phyloP scores from a whole-genome alignment of 1,140 invertebrate species.

The Cataglyphis hispanica region DNA sequence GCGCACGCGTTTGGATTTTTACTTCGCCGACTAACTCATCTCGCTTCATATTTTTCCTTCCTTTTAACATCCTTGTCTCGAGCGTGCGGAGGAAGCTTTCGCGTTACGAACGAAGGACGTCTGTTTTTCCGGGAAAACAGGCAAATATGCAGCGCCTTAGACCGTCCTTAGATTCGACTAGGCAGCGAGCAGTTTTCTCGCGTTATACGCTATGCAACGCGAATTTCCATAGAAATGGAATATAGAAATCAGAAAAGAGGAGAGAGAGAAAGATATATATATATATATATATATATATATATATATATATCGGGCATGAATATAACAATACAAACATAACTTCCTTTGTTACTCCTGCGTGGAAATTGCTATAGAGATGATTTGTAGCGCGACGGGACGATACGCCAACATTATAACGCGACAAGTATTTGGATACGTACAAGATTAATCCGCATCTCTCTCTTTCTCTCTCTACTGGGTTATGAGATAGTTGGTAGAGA shows the following conservation, averaged over 20 bases:
- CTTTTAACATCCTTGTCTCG: not conserved
- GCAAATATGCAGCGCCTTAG: constrained; percentile 31
- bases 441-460: not conserved
- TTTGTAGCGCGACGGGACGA: not conserved
- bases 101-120: constrained; percentile 5
- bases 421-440: not conserved
- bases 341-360: constrained; percentile 23
- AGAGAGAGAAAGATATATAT: not conserved
- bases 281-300: too few species aligned
- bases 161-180: not conserved
- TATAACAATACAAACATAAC: constrained; percentile 56
- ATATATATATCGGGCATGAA: not conserved
- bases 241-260: not conserved
- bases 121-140: constrained; percentile 4
- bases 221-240: constrained; percentile 72
- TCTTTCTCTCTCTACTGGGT: not conserved
- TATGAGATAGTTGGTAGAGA: not conserved
- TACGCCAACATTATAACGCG: not conserved
- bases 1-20: constrained; percentile 6
- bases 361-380: constrained; percentile 21
- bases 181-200: not conserved
- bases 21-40: not conserved
- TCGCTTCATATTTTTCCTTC: not conserved
- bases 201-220: not conserved
- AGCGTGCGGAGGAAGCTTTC: constrained; percentile 7